Base-by-base conservation (phyloP, 2,888 invertebrate genomes). In the Napeogenes sylphis region DNA sequence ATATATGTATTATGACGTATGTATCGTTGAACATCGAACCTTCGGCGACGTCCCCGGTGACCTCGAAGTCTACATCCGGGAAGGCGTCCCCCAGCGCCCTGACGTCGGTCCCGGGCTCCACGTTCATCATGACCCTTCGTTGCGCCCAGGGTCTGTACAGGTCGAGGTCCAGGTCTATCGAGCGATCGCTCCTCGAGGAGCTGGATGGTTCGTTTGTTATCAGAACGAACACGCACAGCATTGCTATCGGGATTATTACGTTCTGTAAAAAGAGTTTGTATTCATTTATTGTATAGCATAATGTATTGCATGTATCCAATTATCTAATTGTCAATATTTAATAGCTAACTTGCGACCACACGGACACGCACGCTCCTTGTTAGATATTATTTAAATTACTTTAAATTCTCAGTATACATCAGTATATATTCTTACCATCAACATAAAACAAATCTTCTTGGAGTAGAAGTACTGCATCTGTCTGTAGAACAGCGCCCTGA, bases 181-280 rank as follows among this genome's bases (percentile, higher is more conserved):
- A 42, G 42, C 42, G 8, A 12, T 6, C 8, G 12, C 8, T 42
- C 42, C 42, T 12, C 35, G 35, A 21, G 35, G 42, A 42, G 10
- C 42, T 12, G 10, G 8, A 42, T 6, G 8, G 8, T 10, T 3
- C 33, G 70, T 78, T 79, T n/a, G 62, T 61, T 0, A 63, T 6
- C 0, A 63, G 33, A 1, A 80, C 78, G 58, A 79, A 63, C 4
- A 71, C 2, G 45, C 65, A 63, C 35, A 83, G 68, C 47, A 77
- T 32, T 0, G 67, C 0, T 4, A 85, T 65, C 0, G 87, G 86
- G 0, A 83, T n/a, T 0, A 82, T 0, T 2, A 81, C 55, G 83
- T 84, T 83, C 86, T 86, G 81, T 6, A 62, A 64, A 21, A 4
- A 12, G 57, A 55, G 42, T 53, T 42, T 42, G 10, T 42, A 42